Conservation (phyloP, 2,888 invertebrate genomes). For the Hemithea aestivaria region DNA sequence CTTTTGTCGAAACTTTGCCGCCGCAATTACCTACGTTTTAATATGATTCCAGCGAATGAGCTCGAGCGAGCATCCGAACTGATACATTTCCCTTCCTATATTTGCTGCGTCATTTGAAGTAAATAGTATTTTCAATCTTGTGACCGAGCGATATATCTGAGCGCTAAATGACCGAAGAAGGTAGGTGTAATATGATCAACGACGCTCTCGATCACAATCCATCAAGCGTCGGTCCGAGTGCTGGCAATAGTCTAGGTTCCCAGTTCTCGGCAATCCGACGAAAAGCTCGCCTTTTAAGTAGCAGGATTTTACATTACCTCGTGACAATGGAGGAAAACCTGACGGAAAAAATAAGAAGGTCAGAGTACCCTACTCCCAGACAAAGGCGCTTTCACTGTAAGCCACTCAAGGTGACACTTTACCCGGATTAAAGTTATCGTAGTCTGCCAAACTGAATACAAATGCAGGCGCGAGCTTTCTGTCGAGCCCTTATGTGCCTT, state of each 20-base stretch:
- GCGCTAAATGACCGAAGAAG: conserved; percentile 62
- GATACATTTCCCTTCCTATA: not conserved
- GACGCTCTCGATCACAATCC: conserved; percentile 69
- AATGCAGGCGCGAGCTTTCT: conserved; percentile 54
- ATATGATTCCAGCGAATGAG: conserved; percentile 23
- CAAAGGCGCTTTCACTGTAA: conserved; percentile 72
- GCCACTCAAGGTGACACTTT: conserved; percentile 77
- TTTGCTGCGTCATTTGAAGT: not conserved
- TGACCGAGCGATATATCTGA: conserved; percentile 46
- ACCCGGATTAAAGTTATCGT: conserved; percentile 77
- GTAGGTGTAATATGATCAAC: conserved; percentile 65
- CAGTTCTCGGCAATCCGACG: conserved; percentile 46
- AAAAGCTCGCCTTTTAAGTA: conserved; percentile 55
- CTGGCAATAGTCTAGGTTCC: conserved; percentile 49
- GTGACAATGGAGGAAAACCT: conserved; percentile 65
- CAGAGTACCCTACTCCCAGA: conserved; percentile 62
- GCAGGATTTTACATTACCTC: conserved; percentile 61
- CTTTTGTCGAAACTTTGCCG: conserved; percentile 50
- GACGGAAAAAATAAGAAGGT: conserved; percentile 70
- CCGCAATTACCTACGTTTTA: conserved; percentile 39
- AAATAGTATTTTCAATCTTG: conserved; percentile 37
- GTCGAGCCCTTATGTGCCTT: conserved; percentile 42
- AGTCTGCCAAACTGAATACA: conserved; percentile 75
- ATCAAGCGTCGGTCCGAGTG: conserved; percentile 51
- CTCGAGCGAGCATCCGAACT: conserved; percentile 5